Evolutionary conservation across 2,113 vertebrate species (phyloP).

Genomic region (Notiomystis cincta): DNA sequence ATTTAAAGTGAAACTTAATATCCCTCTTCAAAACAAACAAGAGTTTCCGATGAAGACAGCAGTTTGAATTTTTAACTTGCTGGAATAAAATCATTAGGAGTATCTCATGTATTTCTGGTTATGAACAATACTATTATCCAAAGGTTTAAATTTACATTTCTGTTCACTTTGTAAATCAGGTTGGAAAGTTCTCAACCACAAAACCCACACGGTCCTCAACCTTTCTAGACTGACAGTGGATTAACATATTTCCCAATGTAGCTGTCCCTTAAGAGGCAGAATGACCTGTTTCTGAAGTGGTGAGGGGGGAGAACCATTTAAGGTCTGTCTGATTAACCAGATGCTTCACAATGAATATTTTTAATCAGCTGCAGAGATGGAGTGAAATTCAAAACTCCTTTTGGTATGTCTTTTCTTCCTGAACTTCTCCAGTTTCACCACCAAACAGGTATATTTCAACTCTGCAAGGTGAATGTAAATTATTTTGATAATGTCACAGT

Average conservation of each 20-base stretch:
- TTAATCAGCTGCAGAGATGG: not conserved
- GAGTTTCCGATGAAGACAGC: not conserved
- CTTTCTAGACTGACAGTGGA: not conserved
- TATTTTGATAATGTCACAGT: not conserved
- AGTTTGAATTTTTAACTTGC: not conserved
- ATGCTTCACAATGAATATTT: not conserved
- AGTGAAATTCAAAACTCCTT: not conserved
- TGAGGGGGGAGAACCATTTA: not conserved
- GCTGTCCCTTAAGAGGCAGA: not conserved
- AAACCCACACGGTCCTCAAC: not conserved
- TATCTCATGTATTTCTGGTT: not conserved
- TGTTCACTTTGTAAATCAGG: not conserved
- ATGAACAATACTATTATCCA: not conserved
- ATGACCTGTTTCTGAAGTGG: not conserved
- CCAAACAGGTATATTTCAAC: not conserved
- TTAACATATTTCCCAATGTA: not conserved
- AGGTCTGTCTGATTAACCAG: not conserved
- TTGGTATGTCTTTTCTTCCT: not conserved
- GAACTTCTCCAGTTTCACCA: not conserved
- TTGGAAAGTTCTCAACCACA: not conserved
- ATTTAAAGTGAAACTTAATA: not conserved
- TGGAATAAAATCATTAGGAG: not conserved
- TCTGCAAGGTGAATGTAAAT: not conserved
- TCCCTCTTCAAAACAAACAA: not conserved
- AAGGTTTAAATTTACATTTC: not conserved